These are phyloP conservation scores for Heliothis virescens DNA, from an alignment of 1,140 invertebrate genomes.

Conservation along the genomic window DNA sequence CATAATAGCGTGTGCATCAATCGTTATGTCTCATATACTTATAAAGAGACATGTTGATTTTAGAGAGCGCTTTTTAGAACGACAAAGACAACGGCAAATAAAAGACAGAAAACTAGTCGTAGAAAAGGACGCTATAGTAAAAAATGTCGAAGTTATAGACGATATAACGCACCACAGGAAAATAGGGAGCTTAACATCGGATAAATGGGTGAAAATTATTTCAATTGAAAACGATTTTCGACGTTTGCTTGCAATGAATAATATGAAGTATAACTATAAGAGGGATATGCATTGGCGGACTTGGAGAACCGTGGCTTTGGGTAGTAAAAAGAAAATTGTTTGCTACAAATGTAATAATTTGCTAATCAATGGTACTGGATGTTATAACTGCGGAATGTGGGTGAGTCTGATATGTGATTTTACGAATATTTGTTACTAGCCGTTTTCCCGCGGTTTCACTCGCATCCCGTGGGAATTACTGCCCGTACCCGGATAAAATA, in stretches of 20 bases:
- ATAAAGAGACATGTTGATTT: neutral
- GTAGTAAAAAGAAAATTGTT: slow-evolving; percentile 49
- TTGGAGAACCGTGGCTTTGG: slow-evolving; percentile 60
- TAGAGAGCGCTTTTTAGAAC: slow-evolving; percentile 49
- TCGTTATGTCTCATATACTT: neutral
- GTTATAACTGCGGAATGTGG: slow-evolving; percentile 62
- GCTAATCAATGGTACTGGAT: slow-evolving; percentile 52
- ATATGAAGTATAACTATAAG: slow-evolving; percentile 64
- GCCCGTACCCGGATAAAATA: too few relatives aligned
- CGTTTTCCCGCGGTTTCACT: too few relatives aligned
- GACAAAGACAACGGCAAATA: slow-evolving; percentile 44
- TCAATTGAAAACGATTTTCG: slow-evolving; percentile 62
- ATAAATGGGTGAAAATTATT: slow-evolving; percentile 45
- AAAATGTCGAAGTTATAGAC: slow-evolving; percentile 56
- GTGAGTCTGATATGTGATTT: slow-evolving; percentile 58
- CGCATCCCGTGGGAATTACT: too few relatives aligned
- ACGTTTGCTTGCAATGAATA: slow-evolving; percentile 62
- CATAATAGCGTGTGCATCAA: neutral
- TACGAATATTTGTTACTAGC: too few relatives aligned
- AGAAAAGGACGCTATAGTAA: slow-evolving; percentile 44
- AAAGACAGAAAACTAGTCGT: slow-evolving; percentile 41
- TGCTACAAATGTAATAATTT: slow-evolving; percentile 64
- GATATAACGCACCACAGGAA: slow-evolving; percentile 58
- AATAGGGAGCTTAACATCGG: slow-evolving; percentile 2
- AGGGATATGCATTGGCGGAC: slow-evolving; percentile 67